Percentiles rank a stretch among this genome's conserved stretches.
phyloP scores from a whole-genome alignment of 2,888 invertebrate genomes.

The Temnothorax ravouxi region DNA sequence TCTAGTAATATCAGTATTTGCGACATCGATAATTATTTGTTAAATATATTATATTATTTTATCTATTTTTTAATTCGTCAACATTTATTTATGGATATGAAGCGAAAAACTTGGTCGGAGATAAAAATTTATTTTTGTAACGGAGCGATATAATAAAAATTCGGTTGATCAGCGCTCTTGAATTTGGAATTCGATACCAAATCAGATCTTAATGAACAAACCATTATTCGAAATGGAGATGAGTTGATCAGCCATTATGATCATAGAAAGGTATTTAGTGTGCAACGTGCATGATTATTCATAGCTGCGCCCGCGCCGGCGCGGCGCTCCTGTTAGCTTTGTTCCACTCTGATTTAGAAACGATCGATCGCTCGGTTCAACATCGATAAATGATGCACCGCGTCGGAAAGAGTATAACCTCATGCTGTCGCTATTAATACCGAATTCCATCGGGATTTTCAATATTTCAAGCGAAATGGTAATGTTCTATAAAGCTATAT shows the following conservation, averaged over 20 bases:
- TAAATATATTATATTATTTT: background rate
- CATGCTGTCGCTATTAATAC: background rate
- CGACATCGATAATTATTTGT: background rate
- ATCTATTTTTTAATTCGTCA: background rate
- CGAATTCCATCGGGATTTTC: constrained; percentile 14
- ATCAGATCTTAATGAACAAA: constrained; percentile 70
- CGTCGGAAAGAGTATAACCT: background rate
- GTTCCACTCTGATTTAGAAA: constrained; percentile 64
- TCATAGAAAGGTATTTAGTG: constrained; percentile 66
- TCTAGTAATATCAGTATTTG: background rate
- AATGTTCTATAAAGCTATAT: background rate
- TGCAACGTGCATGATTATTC: constrained; percentile 71
- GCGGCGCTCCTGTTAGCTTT: constrained; percentile 52
- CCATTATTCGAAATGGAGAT: constrained; percentile 64
- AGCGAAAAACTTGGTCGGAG: background rate
- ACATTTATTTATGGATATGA: background rate
- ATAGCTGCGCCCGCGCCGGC: constrained; percentile 37
- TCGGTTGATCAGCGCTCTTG: background rate
- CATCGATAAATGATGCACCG: constrained; percentile 32
- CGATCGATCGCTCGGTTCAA: constrained; percentile 41
- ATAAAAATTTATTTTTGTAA: constrained; percentile 3
- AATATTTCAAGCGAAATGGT: background rate
- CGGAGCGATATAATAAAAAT: background rate
- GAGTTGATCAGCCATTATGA: constrained; percentile 64
- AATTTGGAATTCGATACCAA: constrained; percentile 57